Evolutionary conservation across 1,140 invertebrate species (phyloP), one percentile per base, ranked within the genome.

Genomic region (Megalonaias nervosa): DNA sequence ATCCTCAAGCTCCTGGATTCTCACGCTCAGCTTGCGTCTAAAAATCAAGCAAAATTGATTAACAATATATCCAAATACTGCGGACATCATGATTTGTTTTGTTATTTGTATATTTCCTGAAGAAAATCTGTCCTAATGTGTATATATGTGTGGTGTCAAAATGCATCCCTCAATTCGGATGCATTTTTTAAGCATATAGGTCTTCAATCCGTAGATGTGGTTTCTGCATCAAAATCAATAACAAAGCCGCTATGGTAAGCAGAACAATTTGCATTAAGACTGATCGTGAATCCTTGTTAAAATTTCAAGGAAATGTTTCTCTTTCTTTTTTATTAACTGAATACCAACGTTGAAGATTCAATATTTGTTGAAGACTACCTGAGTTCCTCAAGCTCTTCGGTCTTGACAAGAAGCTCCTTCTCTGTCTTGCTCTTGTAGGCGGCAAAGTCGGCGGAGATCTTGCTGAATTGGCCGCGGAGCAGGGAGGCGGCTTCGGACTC

Each of bases 361-460:
- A 26, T 21, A 26, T 31, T 31, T 17, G n/a, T 17, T 31, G 21
- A 31, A 65, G 21, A 5, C 15, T 79, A 91, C 90, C 85, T 88
- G 71, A 85, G 78, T 57, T 91, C 90, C 75, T 91, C 90, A 31
- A 90, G 76, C 77, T 91, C 90, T 71, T 91, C 90, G 48, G 82
- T 85, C 79, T 86, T 87, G 71, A 84, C 77, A 68, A 89, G 80
- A 31, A 91, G 68, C 77, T 91, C 90, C 78, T 87, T 90, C 79
- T 91, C 90, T 75, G 87, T 89, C 79, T 85, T 87, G 70, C 83
- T 82, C 82, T 90, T 90, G 72, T 90, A 83, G 26, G 85, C 75
- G 55, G 83, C 77, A 71, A 85, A 87, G 19, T 91, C 90, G 56
- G 83, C 78, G 66, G 86, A 85, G 15, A 89, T 72, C 71, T 87